Conservation (phyloP, 2,888 invertebrate genomes). For the Noctua fimbriata region DNA sequence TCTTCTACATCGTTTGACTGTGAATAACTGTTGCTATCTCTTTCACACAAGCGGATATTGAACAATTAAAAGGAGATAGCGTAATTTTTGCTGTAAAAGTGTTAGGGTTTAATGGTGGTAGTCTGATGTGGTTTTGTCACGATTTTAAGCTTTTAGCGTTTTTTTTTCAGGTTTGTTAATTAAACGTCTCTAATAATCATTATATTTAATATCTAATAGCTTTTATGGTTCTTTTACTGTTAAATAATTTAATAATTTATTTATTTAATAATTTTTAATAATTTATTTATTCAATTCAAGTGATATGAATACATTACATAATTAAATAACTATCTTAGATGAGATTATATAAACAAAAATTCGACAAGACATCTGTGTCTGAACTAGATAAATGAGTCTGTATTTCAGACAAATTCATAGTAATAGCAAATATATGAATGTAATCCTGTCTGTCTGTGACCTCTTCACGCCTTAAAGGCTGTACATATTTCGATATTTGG, state of each 20-base stretch:
- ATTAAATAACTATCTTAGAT: too few relatives aligned
- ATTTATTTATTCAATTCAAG: too few relatives aligned
- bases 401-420: too few relatives aligned
- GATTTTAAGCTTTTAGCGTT: conserved; percentile 3
- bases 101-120: conserved; percentile 42
- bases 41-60: conserved; percentile 18
- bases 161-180: neutral
- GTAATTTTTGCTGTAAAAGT: conserved; percentile 58
- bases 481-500: neutral
- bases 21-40: conserved; percentile 42
- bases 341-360: too few relatives aligned
- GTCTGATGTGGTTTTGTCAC: conserved; percentile 26
- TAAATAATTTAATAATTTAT: too few relatives aligned
- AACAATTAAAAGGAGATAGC: conserved; percentile 58
- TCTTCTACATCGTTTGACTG: conserved; percentile 54
- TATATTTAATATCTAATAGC: too few relatives aligned
- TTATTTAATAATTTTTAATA: too few relatives aligned
- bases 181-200: neutral
- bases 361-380: too few relatives aligned
- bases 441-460: neutral
- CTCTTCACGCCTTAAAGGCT: neutral
- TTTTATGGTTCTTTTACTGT: neutral
- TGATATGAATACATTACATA: too few relatives aligned
- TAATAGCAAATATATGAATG: neutral
- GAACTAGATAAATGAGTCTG: too few relatives aligned